Percentiles rank a stretch among this genome's conserved stretches.
Conservation (phyloP, 2,797 vertebrate species). For the Simalia tracyae region DNA sequence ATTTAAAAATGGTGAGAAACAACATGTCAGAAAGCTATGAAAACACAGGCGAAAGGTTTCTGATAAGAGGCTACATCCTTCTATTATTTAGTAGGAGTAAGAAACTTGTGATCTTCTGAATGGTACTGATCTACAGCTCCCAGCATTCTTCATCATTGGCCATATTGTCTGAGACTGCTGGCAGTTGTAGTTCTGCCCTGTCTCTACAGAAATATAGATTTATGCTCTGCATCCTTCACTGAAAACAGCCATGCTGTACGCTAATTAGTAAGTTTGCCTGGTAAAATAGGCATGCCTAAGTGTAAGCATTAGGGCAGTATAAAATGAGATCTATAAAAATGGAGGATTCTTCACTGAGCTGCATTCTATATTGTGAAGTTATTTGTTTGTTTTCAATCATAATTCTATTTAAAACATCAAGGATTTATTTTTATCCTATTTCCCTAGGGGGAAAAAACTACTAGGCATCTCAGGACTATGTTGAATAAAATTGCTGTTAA, state of each 20-base stretch:
- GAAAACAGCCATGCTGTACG: neutral
- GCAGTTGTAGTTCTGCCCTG: neutral
- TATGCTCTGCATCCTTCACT: neutral
- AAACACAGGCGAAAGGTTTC: neutral
- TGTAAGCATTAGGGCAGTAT: neutral
- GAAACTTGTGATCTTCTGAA: neutral
- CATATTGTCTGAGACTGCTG: neutral
- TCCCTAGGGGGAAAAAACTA: slow-evolving; percentile 38
- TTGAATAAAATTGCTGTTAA: slow-evolving; percentile 54
- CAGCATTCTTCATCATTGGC: neutral
- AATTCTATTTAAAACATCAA: slow-evolving; percentile 57
- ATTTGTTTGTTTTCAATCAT: slow-evolving; percentile 28
- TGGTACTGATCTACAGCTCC: neutral
- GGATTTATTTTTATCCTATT: slow-evolving; percentile 61
- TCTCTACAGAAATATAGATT: neutral
- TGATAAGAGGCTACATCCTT: neutral
- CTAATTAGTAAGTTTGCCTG: neutral
- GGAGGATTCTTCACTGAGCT: slow-evolving; percentile 34
- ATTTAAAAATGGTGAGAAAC: neutral
- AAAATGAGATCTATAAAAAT: slow-evolving; percentile 2
- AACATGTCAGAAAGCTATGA: neutral
- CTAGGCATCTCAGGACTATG: slow-evolving; percentile 45
- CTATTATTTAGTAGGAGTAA: neutral
- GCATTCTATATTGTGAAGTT: slow-evolving; percentile 11
- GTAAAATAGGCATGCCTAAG: neutral